phyloP scores from a whole-genome alignment of 2,113 vertebrate genomes.

The Mesitornis unicolor region DNA sequence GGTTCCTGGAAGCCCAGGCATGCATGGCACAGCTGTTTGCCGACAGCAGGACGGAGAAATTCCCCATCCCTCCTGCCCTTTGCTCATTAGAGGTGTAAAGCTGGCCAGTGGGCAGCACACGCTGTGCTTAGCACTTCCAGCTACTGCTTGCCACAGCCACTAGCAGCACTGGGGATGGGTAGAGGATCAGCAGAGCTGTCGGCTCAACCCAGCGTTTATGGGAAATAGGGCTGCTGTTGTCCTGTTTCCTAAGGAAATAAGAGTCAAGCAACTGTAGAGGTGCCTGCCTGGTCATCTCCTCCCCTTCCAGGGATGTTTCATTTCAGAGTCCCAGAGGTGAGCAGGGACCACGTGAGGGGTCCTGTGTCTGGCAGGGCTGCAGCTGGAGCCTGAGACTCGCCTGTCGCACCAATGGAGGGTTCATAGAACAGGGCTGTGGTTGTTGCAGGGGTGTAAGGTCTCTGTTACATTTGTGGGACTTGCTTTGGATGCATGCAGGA shows the following conservation, averaged over 20 bases:
- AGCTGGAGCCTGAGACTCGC: no score
- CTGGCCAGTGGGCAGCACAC: accelerated
- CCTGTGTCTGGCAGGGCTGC: no score
- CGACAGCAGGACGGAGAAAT: not conserved
- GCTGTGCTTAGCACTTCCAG: not conserved
- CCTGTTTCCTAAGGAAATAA: not conserved
- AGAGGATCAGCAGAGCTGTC: not conserved
- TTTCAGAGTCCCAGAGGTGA: no score
- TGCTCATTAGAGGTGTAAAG: not conserved
- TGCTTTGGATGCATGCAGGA: not conserved
- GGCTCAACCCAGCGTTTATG: no score
- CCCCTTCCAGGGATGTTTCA: not conserved
- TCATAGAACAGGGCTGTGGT: not conserved
- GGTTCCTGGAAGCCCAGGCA: not conserved
- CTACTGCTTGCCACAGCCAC: not conserved
- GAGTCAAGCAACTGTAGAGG: not conserved
- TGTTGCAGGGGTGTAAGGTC: not conserved
- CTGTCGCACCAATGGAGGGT: not conserved
- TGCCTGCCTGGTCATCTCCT: not conserved
- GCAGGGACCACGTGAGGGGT: no score
- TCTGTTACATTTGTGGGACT: accelerated
- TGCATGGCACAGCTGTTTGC: accelerated
- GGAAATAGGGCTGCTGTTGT: not conserved
- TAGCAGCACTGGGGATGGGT: not conserved
- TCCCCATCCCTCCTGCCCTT: not conserved